Percentiles rank a stretch among this genome's conserved stretches.
Conservation (phyloP, 2,888 invertebrate species). For the Dynastes maya region DNA sequence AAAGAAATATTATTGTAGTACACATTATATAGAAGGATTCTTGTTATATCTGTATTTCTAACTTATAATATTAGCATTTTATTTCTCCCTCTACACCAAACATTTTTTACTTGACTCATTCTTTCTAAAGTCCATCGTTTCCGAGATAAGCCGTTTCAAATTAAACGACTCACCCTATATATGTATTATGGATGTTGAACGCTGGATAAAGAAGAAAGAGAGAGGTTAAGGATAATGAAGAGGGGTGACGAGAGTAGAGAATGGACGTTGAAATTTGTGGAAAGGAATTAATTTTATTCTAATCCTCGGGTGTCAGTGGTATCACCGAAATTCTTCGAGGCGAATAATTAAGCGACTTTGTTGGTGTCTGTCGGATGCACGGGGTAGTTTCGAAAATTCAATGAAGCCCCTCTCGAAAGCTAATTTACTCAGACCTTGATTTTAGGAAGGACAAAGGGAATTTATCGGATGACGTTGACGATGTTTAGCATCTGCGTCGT, state of each 20-base stretch:
- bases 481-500: not conserved
- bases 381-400: not conserved
- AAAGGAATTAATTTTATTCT: constrained; percentile 24
- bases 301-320: constrained; percentile 5
- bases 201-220: not conserved
- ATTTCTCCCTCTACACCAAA: no score
- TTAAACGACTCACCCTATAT: no score
- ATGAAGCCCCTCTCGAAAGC: constrained; percentile 8
- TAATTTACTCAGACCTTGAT: constrained; percentile 2
- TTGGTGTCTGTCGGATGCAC: not conserved
- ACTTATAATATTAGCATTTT: no score
- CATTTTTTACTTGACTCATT: no score
- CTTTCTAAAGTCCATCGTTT: no score
- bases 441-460: not conserved
- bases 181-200: not conserved
- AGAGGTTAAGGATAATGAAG: not conserved
- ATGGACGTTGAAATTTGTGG: constrained; percentile 10
- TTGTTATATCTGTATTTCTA: no score
- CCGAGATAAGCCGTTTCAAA: no score
- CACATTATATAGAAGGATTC: no score
- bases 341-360: constrained; percentile 32
- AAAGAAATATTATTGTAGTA: no score
- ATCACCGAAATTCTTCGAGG: constrained; percentile 1
- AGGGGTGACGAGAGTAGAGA: not conserved
- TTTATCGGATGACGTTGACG: not conserved